A percentile compares a stretch with the other conserved stretches of the same genome.
These are phyloP conservation scores for Gephyroberyx darwinii DNA, from an alignment of 2,797 vertebrate genomes.

Conservation along the genomic window DNA sequence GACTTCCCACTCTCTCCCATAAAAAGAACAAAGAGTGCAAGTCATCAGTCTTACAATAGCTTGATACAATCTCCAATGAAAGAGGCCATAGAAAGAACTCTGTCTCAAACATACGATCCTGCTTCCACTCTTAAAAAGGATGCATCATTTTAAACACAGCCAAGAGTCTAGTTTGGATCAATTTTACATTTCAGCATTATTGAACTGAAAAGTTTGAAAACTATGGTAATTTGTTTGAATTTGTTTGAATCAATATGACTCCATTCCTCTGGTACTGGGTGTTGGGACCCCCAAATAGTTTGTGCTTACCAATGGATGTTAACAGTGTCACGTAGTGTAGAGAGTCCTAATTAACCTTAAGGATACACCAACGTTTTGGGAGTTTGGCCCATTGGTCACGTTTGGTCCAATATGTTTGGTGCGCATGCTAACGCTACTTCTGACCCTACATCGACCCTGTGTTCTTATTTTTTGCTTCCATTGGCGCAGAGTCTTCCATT, in stretches of 20 bases:
- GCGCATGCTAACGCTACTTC: neutral
- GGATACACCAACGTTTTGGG: no score
- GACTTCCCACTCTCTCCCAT: conserved; percentile 49
- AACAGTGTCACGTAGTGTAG: no score
- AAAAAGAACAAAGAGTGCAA: conserved; percentile 51
- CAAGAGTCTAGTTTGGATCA: conserved; percentile 14
- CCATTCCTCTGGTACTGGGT: no score
- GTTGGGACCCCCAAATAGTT: no score
- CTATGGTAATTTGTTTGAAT: neutral
- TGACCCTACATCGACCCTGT: conserved; percentile 12
- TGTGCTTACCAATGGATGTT: no score
- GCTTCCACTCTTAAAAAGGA: conserved; percentile 32
- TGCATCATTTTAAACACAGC: conserved; percentile 25
- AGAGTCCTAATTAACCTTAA: no score
- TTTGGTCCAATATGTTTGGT: no score
- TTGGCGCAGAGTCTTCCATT: neutral
- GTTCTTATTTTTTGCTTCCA: neutral
- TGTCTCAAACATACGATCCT: neutral
- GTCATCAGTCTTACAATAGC: conserved; percentile 53
- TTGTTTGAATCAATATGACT: no score
- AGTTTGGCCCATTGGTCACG: no score
- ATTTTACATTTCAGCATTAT: no score
- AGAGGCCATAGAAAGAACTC: conserved; percentile 26
- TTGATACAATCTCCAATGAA: conserved; percentile 46
- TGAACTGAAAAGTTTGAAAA: no score